Evolutionary conservation across 2,113 vertebrate genomes (phyloP).

Genomic region (Microcebus lehilahytsara): DNA sequence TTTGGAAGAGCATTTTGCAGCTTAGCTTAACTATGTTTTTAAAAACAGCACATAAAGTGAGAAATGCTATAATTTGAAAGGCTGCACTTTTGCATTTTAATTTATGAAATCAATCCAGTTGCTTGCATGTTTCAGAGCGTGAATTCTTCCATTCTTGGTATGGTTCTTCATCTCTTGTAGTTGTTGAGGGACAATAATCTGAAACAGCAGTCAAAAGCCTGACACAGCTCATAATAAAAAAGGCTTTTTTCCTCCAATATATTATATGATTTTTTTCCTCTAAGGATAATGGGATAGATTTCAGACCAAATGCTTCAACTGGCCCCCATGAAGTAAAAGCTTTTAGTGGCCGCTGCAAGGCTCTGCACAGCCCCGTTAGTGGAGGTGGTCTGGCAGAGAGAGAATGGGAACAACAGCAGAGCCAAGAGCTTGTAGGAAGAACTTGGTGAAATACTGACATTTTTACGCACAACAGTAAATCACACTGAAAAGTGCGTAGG

Average conservation of each 20-base stretch:
- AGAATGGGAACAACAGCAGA: background rate
- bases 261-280: slow-evolving; percentile 29
- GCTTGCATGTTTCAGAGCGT: background rate
- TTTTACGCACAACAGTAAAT: slow-evolving; percentile 55
- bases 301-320: slow-evolving; percentile 40
- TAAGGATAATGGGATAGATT: slow-evolving; percentile 22
- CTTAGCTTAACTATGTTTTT: background rate
- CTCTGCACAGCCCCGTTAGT: background rate
- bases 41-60: background rate
- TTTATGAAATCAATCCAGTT: background rate
- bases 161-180: slow-evolving; percentile 21
- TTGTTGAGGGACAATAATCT: slow-evolving; percentile 30
- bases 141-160: background rate
- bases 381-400: background rate
- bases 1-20: background rate
- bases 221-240: slow-evolving; percentile 45
- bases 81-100: background rate
- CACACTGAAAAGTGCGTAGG: slow-evolving; percentile 33
- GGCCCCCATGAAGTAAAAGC: background rate
- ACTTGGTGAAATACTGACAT: background rate
- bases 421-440: background rate
- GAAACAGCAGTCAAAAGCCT: slow-evolving; percentile 29
- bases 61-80: slow-evolving; percentile 17
- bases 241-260: slow-evolving; percentile 17
- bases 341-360: background rate